A percentile compares a stretch with the other conserved stretches of the same genome.
phyloP scores from a whole-genome alignment of 2,113 vertebrate species.

The Baryphthengus martii region DNA sequence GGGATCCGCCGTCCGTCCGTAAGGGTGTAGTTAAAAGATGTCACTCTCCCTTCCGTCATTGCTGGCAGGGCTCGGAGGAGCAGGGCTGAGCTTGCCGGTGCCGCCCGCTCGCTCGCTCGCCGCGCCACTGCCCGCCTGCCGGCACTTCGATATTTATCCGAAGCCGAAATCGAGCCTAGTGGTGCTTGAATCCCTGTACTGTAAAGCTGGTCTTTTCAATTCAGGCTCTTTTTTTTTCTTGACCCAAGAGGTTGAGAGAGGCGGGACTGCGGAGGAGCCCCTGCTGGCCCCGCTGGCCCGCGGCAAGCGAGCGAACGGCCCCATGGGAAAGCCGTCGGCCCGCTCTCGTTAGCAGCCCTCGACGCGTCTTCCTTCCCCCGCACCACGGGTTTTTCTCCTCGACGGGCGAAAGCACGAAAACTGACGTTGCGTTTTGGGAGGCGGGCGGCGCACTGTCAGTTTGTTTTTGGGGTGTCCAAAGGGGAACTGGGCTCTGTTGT shows the following conservation, averaged over 20 bases:
- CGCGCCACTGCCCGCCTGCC: too few species aligned
- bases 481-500: background rate
- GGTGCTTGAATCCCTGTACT: slow-evolving; percentile 64
- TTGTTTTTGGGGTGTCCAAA: background rate
- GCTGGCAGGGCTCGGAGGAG: background rate
- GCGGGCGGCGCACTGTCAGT: rapidly evolving
- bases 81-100: background rate
- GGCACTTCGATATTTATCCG: background rate
- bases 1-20: rapidly evolving
- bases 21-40: background rate
- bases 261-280: background rate
- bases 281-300: background rate
- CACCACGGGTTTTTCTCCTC: background rate
- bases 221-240: slow-evolving; percentile 6
- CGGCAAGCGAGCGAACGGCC: background rate
- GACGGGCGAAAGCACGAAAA: slow-evolving; percentile 26
- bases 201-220: slow-evolving; percentile 59
- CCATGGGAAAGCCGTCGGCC: background rate
- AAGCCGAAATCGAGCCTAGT: background rate
- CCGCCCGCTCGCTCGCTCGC: rapidly evolving
- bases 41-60: background rate
- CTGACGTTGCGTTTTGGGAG: rapidly evolving
- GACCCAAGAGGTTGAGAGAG: background rate
- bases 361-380: background rate
- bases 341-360: background rate